These are phyloP conservation scores for Theropithecus gelada DNA, from an alignment of 2,113 vertebrate genomes.

Conservation along the genomic window DNA sequence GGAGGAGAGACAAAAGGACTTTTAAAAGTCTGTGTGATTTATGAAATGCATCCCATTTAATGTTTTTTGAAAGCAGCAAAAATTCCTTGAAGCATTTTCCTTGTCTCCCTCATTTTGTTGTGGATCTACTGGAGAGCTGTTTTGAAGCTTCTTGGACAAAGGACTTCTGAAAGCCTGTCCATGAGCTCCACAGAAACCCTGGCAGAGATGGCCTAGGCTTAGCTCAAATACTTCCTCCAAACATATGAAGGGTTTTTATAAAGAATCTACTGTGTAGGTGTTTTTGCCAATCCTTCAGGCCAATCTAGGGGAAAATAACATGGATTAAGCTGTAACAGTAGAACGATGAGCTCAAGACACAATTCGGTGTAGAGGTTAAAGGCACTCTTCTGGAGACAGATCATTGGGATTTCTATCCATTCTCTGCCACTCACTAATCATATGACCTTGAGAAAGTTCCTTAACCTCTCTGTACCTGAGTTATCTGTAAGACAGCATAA, in stretches of 20 bases:
- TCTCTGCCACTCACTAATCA: neutral
- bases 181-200: neutral
- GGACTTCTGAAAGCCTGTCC: neutral
- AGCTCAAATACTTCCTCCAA: neutral
- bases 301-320: constrained; percentile 3
- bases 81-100: neutral
- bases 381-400: neutral
- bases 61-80: neutral
- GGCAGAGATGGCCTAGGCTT: neutral
- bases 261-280: neutral
- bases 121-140: neutral
- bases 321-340: neutral
- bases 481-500: neutral
- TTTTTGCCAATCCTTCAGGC: neutral
- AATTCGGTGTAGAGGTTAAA: neutral
- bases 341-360: neutral
- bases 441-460: neutral
- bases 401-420: neutral
- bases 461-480: neutral
- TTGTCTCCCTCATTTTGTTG: neutral
- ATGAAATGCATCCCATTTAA: neutral
- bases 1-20: neutral
- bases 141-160: constrained; percentile 10
- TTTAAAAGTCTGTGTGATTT: neutral
- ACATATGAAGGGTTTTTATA: neutral